Conservation (phyloP, 2,888 invertebrate species). For the Abrostola triplasia region DNA sequence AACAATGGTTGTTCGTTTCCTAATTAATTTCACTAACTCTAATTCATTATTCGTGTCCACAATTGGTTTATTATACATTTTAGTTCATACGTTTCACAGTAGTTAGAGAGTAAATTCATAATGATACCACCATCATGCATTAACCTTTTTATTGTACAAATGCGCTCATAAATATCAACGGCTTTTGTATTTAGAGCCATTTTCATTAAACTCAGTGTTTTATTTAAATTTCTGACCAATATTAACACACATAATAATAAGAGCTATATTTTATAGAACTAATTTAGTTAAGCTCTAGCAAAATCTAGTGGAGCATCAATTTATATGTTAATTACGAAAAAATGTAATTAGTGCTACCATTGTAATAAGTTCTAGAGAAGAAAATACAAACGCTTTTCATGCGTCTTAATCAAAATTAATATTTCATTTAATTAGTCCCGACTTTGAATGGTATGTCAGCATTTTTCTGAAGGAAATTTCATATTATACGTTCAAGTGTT, state of each 20-base stretch:
- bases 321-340: conserved; percentile 1
- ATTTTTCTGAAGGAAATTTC: not conserved
- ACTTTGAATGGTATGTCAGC: not conserved
- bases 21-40: conserved; percentile 13
- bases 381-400: conserved; percentile 6
- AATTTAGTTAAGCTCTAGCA: not conserved
- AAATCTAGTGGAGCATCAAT: not conserved
- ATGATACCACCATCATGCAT: too few species aligned
- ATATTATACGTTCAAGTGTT: not conserved
- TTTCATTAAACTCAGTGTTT: not conserved
- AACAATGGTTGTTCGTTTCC: conserved; percentile 19
- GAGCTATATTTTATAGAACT: conserved; percentile 1
- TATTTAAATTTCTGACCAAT: not conserved
- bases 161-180: too few species aligned
- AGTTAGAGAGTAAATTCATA: too few species aligned
- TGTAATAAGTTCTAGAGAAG: not conserved
- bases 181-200: too few species aligned
- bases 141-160: too few species aligned
- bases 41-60: conserved; percentile 1
- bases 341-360: conserved; percentile 14
- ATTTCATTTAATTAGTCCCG: conserved; percentile 3
- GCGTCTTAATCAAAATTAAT: conserved; percentile 2
- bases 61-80: not conserved
- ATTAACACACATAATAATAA: not conserved
- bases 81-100: not conserved